Base-by-base conservation (phyloP, 2,888 invertebrate genomes). In the Galerucella calmariensis region DNA sequence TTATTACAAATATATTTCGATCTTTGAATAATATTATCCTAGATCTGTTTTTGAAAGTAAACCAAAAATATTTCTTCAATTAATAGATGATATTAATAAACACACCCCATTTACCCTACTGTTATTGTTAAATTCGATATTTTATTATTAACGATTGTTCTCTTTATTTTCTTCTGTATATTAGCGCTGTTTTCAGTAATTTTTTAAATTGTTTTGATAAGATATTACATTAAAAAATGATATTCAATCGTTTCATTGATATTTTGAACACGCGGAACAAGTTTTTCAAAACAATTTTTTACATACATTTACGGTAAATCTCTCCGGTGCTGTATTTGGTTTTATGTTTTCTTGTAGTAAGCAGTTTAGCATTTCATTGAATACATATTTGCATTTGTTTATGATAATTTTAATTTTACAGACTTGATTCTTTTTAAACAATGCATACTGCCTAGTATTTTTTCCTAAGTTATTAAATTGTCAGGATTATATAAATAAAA, bases 51-150 rank as follows among this genome's bases (percentile, higher is more conserved):
- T 12, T 61, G 35, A 14, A 61, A 61, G 61, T 61, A 35, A 16
- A 35, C 5, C 10, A 35, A 61, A n/a, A 12, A 27, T 35, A 4
- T 61, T 35, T 27, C 35, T 35, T 35, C 27, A 27, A 59, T 27
- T 27, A 6, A n/a, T 61, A 11, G 16, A 24, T 58, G 10, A 24
- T 58, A 24, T 58, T 11, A 58, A 58, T 35, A 6, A 35, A 35
- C 6, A 5, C 35, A 51, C 51, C 12, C 56, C 10, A 56, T n/a
- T 20, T 9, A 56, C 4, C n/a, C 35, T 14, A 12, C 5, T 27
- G 61, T 61, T 61, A 35, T 61, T 61, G 61, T 35, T 61, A 61
- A 61, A 61, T 8, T 61, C 9, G 35, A 61, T 61, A 61, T 61
- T 12, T 27, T 12, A 12, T 11, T 11, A 24, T 1, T 14, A 24